Base-by-base conservation (phyloP, 1,140 invertebrate genomes). In the Melanaphis sacchari region DNA sequence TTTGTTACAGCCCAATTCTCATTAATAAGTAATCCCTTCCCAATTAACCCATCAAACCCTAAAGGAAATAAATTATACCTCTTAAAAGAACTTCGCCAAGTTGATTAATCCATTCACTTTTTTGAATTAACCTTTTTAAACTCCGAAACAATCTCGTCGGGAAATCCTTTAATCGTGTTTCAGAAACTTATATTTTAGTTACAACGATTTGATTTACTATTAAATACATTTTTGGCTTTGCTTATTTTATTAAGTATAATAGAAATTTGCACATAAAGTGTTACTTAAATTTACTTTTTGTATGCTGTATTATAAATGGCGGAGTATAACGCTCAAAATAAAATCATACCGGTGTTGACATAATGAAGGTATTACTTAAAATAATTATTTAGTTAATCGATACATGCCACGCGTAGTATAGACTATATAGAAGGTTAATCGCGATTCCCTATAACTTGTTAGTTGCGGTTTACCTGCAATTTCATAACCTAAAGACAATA, bases 51-150 rank as follows among this genome's bases (percentile, higher is more conserved):
- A 66, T 90, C 89, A 66, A 54, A 90, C 89, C 89, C 89, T 90
- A 90, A 90, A 90, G 89, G 66, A 90, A 90, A 90, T 90, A 90
- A 90, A 90, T 90, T 90, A 90, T 66, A 90, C 52, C 89, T 90
- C 89, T 90, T 90, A 90, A 90, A 90, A 36, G 52, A 90, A 90
- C 89, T 90, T 90, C 52, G 54, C 89, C 89, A n/a, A 66, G 52
- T 90, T 66, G 89, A 90, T 90, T 90, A 90, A 90, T 90, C 52
- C 88, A 31, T 90, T 90, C 88, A 41, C 38, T 90, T 90, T 88
- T 90, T 90, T 90, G 89, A 90, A 90, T 90, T 90, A 90, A 90
- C 89, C 89, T 90, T 90, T 90, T 90, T 90, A 90, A 90, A 90
- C 89, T 90, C 46, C 49, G 87, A 89, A 89, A 89, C 89, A 59